These are phyloP conservation scores for Latrodectus elegans DNA, from an alignment of 2,888 invertebrate genomes.

Conservation along the genomic window DNA sequence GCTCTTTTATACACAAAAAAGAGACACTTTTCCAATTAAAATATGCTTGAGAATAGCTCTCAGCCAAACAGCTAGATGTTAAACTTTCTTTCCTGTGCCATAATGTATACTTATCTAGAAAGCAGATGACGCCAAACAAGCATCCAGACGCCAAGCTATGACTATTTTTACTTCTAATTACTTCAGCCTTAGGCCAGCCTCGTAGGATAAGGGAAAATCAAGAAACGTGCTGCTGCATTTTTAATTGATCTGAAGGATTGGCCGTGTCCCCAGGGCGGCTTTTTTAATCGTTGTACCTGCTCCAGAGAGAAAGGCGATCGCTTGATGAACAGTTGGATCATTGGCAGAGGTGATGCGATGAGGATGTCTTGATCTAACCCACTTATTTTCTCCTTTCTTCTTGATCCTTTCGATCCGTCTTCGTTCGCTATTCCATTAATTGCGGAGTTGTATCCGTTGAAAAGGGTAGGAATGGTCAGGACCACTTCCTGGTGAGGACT, in stretches of 20 bases:
- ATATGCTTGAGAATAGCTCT: background rate
- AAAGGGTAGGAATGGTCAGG: background rate
- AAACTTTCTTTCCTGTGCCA: conserved; percentile 21
- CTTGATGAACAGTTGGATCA: conserved; percentile 40
- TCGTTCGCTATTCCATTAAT: conserved; percentile 10
- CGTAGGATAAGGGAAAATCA: conserved; percentile 14
- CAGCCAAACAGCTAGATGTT: conserved; percentile 6
- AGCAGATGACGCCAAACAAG: conserved; percentile 31
- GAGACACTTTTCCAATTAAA: background rate
- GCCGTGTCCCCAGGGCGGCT: background rate
- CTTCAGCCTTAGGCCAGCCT: background rate
- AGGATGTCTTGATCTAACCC: conserved; percentile 34
- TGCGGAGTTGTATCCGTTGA: conserved; percentile 12
- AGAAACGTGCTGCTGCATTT: conserved; percentile 23
- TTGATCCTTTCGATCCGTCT: background rate
- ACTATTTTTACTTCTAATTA: conserved; percentile 50
- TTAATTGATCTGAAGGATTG: conserved; percentile 29
- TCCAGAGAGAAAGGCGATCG: conserved; percentile 21
- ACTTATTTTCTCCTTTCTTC: conserved; percentile 13
- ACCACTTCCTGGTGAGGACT: conserved; percentile 20
- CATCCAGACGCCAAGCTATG: conserved; percentile 32
- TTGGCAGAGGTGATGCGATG: conserved; percentile 15
- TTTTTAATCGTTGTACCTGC: background rate
- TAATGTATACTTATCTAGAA: conserved; percentile 24
- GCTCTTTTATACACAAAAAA: background rate